A percentile compares a stretch with the other conserved stretches of the same genome.
phyloP scores from a whole-genome alignment of 2,797 vertebrate species.

The Coregonus suidteri region DNA sequence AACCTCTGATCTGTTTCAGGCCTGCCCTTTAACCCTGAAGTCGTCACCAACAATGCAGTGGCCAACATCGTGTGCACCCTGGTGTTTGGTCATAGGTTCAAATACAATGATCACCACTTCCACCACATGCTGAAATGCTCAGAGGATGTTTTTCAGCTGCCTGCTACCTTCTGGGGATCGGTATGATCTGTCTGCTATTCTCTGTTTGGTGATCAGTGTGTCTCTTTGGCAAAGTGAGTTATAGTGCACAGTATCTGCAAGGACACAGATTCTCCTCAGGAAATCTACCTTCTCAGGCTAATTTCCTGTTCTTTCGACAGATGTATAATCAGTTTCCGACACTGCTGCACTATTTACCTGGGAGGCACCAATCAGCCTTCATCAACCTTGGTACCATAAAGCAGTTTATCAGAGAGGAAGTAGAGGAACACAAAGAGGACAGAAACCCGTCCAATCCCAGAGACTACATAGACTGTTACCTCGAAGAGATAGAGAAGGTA shows the following conservation, averaged over 20 bases:
- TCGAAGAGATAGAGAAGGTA: constrained; percentile 65
- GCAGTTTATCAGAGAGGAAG: constrained; percentile 50
- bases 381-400: constrained; percentile 51
- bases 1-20: constrained; percentile 47
- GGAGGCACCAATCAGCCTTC: constrained; percentile 51
- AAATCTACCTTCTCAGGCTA: background rate
- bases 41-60: constrained; percentile 57
- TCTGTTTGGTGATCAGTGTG: background rate
- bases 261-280: too few relatives aligned
- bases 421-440: constrained; percentile 54
- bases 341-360: constrained; percentile 56
- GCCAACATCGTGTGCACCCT: constrained; percentile 79
- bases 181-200: background rate
- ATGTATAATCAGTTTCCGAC: constrained; percentile 47
- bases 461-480: constrained; percentile 73
- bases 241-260: background rate
- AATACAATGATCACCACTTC: constrained; percentile 70
- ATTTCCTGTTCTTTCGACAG: background rate
- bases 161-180: constrained; percentile 59
- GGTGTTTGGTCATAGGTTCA: constrained; percentile 75
- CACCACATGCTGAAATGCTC: constrained; percentile 54
- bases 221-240: background rate
- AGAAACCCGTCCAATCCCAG: constrained; percentile 59
- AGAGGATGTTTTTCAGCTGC: constrained; percentile 57
- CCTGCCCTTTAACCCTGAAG: constrained; percentile 72